Conservation (phyloP, 2,888 invertebrate genomes). For the Macrostomum cliftonense region DNA sequence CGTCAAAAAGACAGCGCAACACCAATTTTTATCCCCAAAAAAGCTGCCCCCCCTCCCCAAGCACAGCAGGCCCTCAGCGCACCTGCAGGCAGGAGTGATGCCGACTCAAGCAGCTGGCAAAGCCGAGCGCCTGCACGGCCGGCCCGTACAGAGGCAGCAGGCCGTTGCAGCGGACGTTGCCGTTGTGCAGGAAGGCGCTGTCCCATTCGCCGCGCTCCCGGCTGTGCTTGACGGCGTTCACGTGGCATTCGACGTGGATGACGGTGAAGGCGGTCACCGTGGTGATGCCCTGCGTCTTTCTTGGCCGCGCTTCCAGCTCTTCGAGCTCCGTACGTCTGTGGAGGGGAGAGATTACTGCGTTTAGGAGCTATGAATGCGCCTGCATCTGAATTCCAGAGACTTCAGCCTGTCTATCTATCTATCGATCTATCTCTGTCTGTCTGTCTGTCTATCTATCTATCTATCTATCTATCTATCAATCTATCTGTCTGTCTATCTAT, state of each 20-base stretch:
- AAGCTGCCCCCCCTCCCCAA: too few relatives aligned
- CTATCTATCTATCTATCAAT: too few relatives aligned
- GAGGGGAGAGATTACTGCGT: too few relatives aligned
- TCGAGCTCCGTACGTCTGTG: conserved; percentile 60
- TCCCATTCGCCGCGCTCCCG: conserved; percentile 70
- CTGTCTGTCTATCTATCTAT: too few relatives aligned
- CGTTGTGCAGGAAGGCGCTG: conserved; percentile 86
- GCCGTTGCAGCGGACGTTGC: conserved; percentile 90
- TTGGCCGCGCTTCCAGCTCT: conserved; percentile 66
- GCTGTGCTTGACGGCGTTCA: conserved; percentile 64
- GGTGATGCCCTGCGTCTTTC: conserved; percentile 61
- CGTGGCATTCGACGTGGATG: conserved; percentile 92
- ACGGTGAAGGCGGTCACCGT: conserved; percentile 96
- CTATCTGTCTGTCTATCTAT: too few relatives aligned
- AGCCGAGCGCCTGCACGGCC: conserved; percentile 33
- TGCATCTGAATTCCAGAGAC: too few relatives aligned
- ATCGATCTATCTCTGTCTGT: too few relatives aligned
- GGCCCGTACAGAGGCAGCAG: conserved; percentile 88
- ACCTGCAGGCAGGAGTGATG: conserved; percentile 38
- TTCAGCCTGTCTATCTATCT: too few relatives aligned
- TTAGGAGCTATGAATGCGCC: neutral
- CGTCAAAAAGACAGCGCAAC: too few relatives aligned
- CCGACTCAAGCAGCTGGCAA: conserved; percentile 75
- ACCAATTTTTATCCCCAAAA: too few relatives aligned
- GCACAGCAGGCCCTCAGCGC: too few relatives aligned